A percentile compares a stretch with the other conserved stretches of the same genome.
Evolutionary conservation across 2,113 vertebrate genomes (phyloP).

Genomic region (Chitala chitala): DNA sequence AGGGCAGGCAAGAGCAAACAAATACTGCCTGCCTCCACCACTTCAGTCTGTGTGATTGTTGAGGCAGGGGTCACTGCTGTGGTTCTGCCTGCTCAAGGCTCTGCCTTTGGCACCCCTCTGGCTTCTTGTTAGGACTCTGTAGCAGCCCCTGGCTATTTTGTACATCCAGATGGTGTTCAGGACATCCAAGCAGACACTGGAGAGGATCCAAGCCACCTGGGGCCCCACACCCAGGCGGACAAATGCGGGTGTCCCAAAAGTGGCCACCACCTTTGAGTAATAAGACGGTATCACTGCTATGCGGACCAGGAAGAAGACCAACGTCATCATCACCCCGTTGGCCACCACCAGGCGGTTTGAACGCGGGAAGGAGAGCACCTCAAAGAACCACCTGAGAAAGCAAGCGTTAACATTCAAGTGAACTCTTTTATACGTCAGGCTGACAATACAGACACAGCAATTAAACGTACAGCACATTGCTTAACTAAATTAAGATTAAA

Average conservation of each 20-base stretch:
- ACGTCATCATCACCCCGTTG: conserved; percentile 64
- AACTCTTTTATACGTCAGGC: background rate
- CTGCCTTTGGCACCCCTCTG: conserved; percentile 32
- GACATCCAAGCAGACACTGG: conserved; percentile 64
- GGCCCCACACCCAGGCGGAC: conserved; percentile 61
- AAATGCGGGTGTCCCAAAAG: conserved; percentile 63
- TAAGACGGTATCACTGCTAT: conserved; percentile 73
- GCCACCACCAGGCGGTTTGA: conserved; percentile 57
- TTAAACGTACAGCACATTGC: background rate
- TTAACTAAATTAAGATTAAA: no score
- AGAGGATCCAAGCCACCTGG: conserved; percentile 70
- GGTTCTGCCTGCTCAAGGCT: conserved; percentile 36
- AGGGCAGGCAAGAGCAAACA: background rate
- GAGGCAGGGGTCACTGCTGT: conserved; percentile 45
- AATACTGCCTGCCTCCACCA: background rate
- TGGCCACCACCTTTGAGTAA: conserved; percentile 65
- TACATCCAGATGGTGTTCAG: conserved; percentile 72
- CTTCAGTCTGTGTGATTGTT: conserved; percentile 67
- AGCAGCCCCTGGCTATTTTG: conserved; percentile 65
- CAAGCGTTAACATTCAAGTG: background rate
- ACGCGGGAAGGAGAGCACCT: conserved; percentile 59
- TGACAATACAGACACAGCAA: background rate
- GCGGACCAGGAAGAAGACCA: conserved; percentile 67
- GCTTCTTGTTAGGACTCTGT: conserved; percentile 56
- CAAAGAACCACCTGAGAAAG: conserved; percentile 66